Evolutionary conservation across 53 echinoderm and acorn worm genomes (phyloP).

Genomic region (Temnopleurus reevesii): DNA sequence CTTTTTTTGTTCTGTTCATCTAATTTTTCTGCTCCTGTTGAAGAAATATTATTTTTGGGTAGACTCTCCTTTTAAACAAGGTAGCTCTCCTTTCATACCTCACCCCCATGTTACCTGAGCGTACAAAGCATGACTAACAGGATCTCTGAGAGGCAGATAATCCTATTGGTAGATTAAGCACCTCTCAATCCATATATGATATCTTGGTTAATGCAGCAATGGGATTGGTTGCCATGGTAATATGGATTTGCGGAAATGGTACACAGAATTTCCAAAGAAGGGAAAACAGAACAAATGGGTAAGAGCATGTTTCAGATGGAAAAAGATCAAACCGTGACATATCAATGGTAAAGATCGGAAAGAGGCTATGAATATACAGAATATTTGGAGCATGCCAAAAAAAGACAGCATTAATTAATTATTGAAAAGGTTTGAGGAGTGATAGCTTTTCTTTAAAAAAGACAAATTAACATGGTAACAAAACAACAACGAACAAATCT

Average conservation of each 20-base stretch:
- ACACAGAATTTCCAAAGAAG: background rate
- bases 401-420: no score
- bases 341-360: no score
- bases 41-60: no score
- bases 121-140: background rate
- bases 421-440: no score
- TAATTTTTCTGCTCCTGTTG: background rate
- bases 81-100: background rate
- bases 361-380: no score
- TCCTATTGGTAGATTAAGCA: constrained; percentile 31
- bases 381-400: no score
- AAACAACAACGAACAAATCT: no score
- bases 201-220: constrained; percentile 49
- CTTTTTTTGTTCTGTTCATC: background rate
- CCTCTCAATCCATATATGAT: background rate
- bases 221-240: constrained; percentile 28
- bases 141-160: constrained; percentile 8
- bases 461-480: no score
- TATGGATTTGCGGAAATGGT: background rate
- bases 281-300: background rate
- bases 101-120: background rate
- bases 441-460: no score
- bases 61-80: background rate
- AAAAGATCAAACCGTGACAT: background rate
- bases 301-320: background rate